These are phyloP conservation scores for Gnathochromis pfefferi DNA, from an alignment of 2,113 vertebrate species.

Conservation along the genomic window DNA sequence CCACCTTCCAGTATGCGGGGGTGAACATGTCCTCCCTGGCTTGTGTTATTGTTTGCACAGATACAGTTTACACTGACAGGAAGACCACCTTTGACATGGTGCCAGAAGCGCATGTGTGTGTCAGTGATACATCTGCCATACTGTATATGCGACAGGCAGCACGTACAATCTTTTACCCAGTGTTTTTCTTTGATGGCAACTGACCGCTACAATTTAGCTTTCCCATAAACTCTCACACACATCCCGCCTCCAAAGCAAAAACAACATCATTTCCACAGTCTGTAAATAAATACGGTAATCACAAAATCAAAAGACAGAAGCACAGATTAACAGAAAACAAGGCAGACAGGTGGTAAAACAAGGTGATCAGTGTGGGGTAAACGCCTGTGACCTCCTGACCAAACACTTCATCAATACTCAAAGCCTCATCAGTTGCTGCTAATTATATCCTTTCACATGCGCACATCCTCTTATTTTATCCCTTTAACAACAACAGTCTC, in stretches of 20 bases:
- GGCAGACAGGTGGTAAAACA: neutral
- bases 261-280: neutral
- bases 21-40: constrained; percentile 3
- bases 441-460: neutral
- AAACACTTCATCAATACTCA: neutral
- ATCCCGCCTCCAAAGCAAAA: neutral
- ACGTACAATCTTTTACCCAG: neutral
- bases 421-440: neutral
- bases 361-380: neutral
- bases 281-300: constrained; percentile 22
- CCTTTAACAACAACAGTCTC: neutral
- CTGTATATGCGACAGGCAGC: neutral
- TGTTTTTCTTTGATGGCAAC: neutral
- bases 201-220: neutral
- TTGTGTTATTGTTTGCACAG: constrained; percentile 38
- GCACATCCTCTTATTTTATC: neutral
- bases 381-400: neutral
- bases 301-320: neutral
- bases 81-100: constrained; percentile 41
- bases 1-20: neutral
- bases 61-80: constrained; percentile 17
- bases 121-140: neutral
- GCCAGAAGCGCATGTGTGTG: neutral
- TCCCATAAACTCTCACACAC: neutral
- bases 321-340: neutral